These are phyloP conservation scores for Hystrix brachyura DNA, from an alignment of 2,113 vertebrate species.

Conservation along the genomic window DNA sequence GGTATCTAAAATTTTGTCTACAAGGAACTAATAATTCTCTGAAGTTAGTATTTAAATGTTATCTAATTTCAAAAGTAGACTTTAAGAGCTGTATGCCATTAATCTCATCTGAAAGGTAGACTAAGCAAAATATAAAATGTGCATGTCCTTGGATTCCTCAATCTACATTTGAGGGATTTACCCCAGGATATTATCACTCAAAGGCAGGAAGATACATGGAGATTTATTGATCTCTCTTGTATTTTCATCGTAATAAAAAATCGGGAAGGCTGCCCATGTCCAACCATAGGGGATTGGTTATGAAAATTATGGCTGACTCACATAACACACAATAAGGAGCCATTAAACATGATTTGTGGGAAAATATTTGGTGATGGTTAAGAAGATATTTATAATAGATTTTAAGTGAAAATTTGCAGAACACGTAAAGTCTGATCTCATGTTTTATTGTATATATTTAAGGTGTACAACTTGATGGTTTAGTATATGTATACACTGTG, in stretches of 20 bases:
- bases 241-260: constrained; percentile 28
- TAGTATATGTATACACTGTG: background rate
- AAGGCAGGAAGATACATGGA: background rate
- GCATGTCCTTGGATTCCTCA: background rate
- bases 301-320: constrained; percentile 12
- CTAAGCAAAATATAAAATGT: constrained; percentile 44
- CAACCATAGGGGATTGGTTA: background rate
- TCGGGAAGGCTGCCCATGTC: background rate
- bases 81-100: background rate
- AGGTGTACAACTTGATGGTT: background rate
- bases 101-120: constrained; percentile 19
- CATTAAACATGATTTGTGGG: background rate
- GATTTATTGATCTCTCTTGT: background rate
- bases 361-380: constrained; percentile 42
- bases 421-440: background rate
- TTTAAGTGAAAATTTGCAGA: constrained; percentile 49
- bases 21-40: background rate
- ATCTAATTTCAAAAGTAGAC: background rate
- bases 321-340: background rate
- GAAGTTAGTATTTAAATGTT: background rate
- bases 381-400: constrained; percentile 36
- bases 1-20: constrained; percentile 29
- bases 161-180: constrained; percentile 7
- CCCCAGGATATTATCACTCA: background rate
- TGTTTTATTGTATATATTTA: background rate